These are phyloP conservation scores for Neopelma chrysocephalum DNA, from an alignment of 2,797 vertebrate genomes.

Conservation along the genomic window DNA sequence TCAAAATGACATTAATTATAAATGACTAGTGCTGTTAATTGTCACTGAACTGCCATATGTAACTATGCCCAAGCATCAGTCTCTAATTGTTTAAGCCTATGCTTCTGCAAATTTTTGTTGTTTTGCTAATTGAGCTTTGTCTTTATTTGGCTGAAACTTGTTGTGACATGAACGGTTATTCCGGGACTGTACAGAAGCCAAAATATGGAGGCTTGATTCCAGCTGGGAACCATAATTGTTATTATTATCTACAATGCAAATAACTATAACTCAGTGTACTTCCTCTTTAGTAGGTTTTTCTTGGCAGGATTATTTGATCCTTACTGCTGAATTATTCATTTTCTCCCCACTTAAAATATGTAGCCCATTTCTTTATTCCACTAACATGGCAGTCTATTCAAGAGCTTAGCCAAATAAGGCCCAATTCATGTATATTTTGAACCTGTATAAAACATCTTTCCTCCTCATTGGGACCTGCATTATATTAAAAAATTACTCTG, in stretches of 20 bases:
- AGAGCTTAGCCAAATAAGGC: conserved; percentile 3
- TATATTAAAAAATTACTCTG: not conserved
- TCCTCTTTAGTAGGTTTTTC: conserved; percentile 51
- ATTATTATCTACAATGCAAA: conserved; percentile 63
- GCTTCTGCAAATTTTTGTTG: not conserved
- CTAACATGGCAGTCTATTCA: not conserved
- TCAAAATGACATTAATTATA: not conserved
- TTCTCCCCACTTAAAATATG: conserved; percentile 17
- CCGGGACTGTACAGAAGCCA: not conserved
- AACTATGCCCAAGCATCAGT: not conserved
- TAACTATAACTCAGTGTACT: conserved; percentile 53
- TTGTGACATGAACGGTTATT: conserved; percentile 47
- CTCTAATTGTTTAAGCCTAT: not conserved
- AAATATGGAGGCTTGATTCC: conserved; percentile 49
- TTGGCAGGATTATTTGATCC: conserved; percentile 39
- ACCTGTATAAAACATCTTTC: not conserved
- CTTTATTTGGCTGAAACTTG: conserved; percentile 46
- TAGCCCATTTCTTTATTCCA: not conserved
- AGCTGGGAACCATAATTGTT: conserved; percentile 55
- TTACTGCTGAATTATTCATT: conserved; percentile 43
- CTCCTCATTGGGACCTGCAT: not conserved
- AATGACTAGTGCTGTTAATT: not conserved
- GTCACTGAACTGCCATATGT: not conserved
- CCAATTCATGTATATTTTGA: not conserved
- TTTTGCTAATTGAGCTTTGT: conserved; percentile 40